phyloP scores from a whole-genome alignment of 1,140 invertebrate genomes.

The Metaphire vulgaris region DNA sequence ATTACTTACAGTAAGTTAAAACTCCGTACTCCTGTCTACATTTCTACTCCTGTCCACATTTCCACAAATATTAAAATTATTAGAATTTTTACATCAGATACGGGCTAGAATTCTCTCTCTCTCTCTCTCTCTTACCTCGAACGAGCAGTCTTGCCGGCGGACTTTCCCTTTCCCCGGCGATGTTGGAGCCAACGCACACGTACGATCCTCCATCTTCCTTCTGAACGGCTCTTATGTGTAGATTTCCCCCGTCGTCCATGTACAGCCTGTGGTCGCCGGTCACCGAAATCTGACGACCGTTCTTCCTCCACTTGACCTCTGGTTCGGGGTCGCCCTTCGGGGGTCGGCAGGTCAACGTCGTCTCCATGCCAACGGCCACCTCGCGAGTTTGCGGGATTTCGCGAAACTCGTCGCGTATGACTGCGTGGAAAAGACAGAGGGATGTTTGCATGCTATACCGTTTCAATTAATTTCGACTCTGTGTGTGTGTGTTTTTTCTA shows the following conservation, averaged over 20 bases:
- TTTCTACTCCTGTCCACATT: no score
- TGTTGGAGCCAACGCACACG: slow-evolving; percentile 52
- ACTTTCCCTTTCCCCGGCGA: slow-evolving; percentile 41
- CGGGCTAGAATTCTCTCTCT: no score
- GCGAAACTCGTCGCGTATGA: slow-evolving; percentile 12
- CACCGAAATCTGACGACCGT: slow-evolving; percentile 35
- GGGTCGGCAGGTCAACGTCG: background rate
- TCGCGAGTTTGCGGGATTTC: slow-evolving; percentile 10
- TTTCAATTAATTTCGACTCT: no score
- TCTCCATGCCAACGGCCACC: slow-evolving; percentile 1
- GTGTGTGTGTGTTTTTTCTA: no score
- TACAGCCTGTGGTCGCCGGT: slow-evolving; percentile 32
- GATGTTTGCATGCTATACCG: no score
- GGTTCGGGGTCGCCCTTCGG: slow-evolving; percentile 40
- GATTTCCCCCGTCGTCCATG: slow-evolving; percentile 24
- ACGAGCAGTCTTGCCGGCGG: slow-evolving; percentile 68
- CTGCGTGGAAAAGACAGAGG: slow-evolving; percentile 11
- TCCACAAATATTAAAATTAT: no score
- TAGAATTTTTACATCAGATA: no score
- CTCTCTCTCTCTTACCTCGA: slow-evolving; percentile 56
- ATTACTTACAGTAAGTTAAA: no score
- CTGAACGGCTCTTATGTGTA: slow-evolving; percentile 36
- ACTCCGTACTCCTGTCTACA: no score
- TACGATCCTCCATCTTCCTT: slow-evolving; percentile 52
- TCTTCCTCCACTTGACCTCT: slow-evolving; percentile 38